Conservation (phyloP, 2,888 invertebrate genomes). For the Athalia cordata region DNA sequence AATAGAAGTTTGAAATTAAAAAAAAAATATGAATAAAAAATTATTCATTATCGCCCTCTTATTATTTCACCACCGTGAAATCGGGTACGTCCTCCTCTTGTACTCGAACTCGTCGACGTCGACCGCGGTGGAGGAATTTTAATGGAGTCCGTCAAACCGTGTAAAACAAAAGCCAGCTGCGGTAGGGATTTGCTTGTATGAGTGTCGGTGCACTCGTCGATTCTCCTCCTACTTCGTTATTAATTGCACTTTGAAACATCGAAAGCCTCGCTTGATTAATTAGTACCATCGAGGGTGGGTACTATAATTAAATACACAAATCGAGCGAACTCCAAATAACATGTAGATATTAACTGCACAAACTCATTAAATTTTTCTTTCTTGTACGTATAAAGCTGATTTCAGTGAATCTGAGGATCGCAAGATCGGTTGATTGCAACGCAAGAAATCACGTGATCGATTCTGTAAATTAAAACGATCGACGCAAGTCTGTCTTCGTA, state of each 20-base stretch:
- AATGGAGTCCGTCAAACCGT: conserved; percentile 46
- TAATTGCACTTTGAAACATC: conserved; percentile 63
- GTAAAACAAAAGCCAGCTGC: conserved; percentile 39
- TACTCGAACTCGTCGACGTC: conserved; percentile 22
- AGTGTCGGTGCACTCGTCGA: conserved; percentile 26
- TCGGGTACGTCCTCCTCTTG: conserved; percentile 21
- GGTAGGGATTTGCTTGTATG: background rate
- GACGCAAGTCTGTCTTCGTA: no score
- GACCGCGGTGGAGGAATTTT: conserved; percentile 41
- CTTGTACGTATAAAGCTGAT: background rate
- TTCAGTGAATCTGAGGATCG: background rate
- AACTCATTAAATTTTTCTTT: background rate
- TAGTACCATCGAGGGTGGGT: conserved; percentile 49
- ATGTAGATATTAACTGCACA: background rate
- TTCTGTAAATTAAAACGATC: background rate
- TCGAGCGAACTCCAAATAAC: conserved; percentile 7
- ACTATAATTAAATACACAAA: conserved; percentile 42
- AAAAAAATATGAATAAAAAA: conserved; percentile 16
- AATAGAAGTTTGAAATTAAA: conserved; percentile 6
- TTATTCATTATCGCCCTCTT: conserved; percentile 44
- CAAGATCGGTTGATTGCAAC: background rate
- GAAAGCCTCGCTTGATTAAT: conserved; percentile 64
- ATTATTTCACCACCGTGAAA: background rate
- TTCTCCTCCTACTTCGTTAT: conserved; percentile 63
- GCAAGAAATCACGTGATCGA: background rate